A percentile compares a stretch with the other conserved stretches of the same genome.
Evolutionary conservation across 2,888 invertebrate species (phyloP).

Genomic region (Tridacna crocea): DNA sequence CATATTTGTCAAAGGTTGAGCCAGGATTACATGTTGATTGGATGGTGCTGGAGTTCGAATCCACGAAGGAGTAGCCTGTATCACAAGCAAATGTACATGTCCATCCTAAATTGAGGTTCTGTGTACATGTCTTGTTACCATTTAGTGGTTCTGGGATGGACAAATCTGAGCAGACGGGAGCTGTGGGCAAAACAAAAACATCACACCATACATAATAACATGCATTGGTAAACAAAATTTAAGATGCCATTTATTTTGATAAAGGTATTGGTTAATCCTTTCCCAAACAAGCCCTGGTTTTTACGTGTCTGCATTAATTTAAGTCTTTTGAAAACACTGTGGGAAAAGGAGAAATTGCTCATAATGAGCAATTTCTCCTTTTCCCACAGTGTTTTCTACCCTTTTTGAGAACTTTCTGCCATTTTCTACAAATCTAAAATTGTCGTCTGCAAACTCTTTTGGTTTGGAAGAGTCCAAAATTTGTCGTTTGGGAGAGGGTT

Average conservation of each 20-base stretch:
- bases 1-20: constrained; percentile 1
- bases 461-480: no score
- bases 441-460: no score
- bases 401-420: no score
- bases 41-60: constrained; percentile 17
- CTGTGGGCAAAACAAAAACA: background rate
- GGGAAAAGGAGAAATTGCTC: background rate
- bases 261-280: background rate
- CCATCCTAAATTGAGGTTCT: constrained; percentile 40
- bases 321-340: background rate
- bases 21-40: constrained; percentile 26
- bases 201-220: background rate
- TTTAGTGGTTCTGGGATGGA: constrained; percentile 58
- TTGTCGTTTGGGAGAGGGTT: no score
- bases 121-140: constrained; percentile 57
- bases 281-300: background rate
- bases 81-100: constrained; percentile 64
- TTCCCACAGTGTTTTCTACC: background rate
- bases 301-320: no score
- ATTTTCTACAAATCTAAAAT: no score
- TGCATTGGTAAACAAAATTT: background rate
- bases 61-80: constrained; percentile 57
- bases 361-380: background rate
- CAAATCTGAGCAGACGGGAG: constrained; percentile 58
- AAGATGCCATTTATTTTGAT: background rate